Percentiles rank a stretch among this genome's conserved stretches.
Evolutionary conservation across 2,113 vertebrate species (phyloP).

Genomic region (human): DNA sequence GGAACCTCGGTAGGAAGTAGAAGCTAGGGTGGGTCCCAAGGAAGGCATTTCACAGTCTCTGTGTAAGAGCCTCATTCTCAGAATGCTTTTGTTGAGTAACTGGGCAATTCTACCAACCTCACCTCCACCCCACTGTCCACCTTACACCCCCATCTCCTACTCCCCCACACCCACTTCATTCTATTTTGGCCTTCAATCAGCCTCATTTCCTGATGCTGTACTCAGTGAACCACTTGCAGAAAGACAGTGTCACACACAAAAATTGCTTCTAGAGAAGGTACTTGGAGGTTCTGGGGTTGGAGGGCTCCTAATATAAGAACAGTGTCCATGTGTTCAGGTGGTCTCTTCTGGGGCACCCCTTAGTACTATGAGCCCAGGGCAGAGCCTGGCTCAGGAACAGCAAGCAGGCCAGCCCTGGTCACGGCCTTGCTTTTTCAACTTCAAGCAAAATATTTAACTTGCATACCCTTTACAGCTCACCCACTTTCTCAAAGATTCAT

Average conservation of each 20-base stretch:
- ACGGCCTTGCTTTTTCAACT: constrained; percentile 25
- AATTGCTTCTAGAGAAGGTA: constrained; percentile 53
- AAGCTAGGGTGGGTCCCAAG: neutral
- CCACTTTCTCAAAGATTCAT: constrained; percentile 10
- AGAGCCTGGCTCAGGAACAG: neutral
- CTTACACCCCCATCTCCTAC: neutral
- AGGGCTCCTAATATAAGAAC: constrained; percentile 23
- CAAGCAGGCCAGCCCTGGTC: neutral
- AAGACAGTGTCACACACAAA: constrained; percentile 59
- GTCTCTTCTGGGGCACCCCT: neutral
- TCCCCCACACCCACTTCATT: neutral
- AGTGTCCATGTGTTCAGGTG: neutral
- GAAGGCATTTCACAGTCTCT: constrained; percentile 11
- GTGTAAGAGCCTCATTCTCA: neutral
- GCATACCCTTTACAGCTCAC: neutral
- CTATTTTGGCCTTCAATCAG: constrained; percentile 65
- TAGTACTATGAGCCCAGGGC: neutral
- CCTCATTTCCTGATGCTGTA: constrained; percentile 62
- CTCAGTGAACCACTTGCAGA: constrained; percentile 65
- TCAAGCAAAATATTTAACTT: constrained; percentile 21
- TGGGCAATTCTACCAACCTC: neutral
- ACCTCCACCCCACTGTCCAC: neutral
- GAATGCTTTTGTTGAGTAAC: constrained; percentile 24
- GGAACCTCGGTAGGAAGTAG: neutral
- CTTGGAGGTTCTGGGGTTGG: neutral